Base-by-base conservation (phyloP, 2,113 vertebrate species). In the Actenoides hombroni region DNA sequence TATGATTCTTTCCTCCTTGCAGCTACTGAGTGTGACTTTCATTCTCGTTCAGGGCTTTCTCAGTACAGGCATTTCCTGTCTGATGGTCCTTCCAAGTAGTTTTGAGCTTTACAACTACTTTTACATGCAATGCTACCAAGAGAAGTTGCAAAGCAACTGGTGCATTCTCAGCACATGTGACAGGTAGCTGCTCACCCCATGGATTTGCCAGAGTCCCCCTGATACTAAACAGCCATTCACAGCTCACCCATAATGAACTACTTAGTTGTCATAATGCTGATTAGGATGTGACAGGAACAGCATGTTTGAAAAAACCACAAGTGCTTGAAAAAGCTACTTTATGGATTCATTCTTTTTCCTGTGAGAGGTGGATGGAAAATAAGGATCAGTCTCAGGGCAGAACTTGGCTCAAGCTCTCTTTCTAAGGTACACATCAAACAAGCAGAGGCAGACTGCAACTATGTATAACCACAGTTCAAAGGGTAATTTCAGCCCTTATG, bases 371-470 rank as follows among this genome's bases (percentile, higher is more conserved):
- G 16, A 26, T 33, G 5, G 21, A 90, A 79, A 79, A 21, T 54
- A 80, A 35, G 5, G 57, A 35, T 20, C 78, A 40, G 24, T 68
- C 48, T 48, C 83, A 16, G 5, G 11, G 14, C 7, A 44, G 9
- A 70, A 18, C 8, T 40, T 1, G 0, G 13, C 21, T 57, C 11
- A n/a, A 65, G 4, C 9, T 92, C 42, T 46, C 7, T 56, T 71
- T 76, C 35, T 54, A 71, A 59, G 9, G 9, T 54, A 25, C 40
- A 23, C 3, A 74, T 57, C 35, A 61, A 77, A 68, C n/a, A 40
- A 1, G 16, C 49, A 48, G 35, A 18, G 59, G 11, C 0, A 1
- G 12, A 31, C 21, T 53, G 44, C 18, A 49, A 31, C 69, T 64
- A 8, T 19, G 37, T 40, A 16, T 35, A 49, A 48, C 4, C 2